Conservation (phyloP, 2,888 invertebrate genomes). For the Drosophila mercatorum region DNA sequence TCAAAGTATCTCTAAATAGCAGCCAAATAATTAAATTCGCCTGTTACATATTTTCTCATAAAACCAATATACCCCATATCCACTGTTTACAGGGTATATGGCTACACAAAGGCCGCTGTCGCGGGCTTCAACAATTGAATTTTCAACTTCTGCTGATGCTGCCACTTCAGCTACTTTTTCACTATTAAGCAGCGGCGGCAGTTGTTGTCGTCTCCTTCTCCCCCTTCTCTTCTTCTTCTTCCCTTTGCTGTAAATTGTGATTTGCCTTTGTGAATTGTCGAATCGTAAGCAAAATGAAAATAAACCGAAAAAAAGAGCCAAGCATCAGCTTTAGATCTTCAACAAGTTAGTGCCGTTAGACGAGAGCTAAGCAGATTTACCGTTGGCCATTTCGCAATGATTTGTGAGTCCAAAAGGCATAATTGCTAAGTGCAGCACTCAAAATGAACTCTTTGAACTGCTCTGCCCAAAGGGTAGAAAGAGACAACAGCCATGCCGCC, state of each 20-base stretch:
- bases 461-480: conserved; percentile 36
- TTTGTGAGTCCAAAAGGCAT: conserved; percentile 57
- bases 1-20: neutral
- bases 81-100: neutral
- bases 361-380: conserved; percentile 67
- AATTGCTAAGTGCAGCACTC: conserved; percentile 64
- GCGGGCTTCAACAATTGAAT: conserved; percentile 66
- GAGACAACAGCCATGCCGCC: neutral
- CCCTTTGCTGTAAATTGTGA: conserved; percentile 38
- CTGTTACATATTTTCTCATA: neutral
- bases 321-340: conserved; percentile 57
- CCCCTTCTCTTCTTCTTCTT: conserved; percentile 13
- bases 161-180: conserved; percentile 62
- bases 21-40: no score
- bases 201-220: neutral
- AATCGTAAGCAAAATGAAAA: conserved; percentile 59
- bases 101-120: conserved; percentile 46
- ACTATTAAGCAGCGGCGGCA: conserved; percentile 53
- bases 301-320: conserved; percentile 28
- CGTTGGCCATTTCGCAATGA: conserved; percentile 65
- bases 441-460: conserved; percentile 45
- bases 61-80: neutral
- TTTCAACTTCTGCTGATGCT: conserved; percentile 64
- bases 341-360: conserved; percentile 67
- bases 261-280: conserved; percentile 60